Percentiles rank a stretch among this genome's conserved stretches.
Conservation (phyloP, 2,888 invertebrate species). For the Rhimphoctona megacephalus region DNA sequence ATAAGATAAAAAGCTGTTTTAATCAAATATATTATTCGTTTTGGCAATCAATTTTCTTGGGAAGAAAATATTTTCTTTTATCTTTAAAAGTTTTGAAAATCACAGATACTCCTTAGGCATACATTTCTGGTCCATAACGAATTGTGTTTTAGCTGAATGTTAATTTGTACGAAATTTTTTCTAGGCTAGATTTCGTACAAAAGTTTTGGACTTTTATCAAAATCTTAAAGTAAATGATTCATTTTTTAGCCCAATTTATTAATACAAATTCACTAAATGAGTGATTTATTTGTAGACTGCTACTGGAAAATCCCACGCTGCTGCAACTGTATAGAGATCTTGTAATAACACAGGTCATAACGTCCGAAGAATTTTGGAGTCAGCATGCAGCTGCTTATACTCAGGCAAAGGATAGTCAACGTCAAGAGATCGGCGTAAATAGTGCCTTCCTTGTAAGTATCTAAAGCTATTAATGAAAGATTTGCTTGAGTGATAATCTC, state of each 20-base stretch:
- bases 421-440: conserved; percentile 94
- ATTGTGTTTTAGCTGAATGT: neutral
- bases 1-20: too few relatives aligned
- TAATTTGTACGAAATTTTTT: neutral
- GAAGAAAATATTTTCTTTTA: neutral
- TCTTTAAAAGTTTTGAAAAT: neutral
- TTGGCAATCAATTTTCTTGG: neutral
- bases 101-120: neutral
- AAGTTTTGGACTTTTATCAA: neutral
- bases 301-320: conserved; percentile 95
- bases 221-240: neutral
- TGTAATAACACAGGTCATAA: conserved; percentile 97
- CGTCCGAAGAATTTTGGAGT: conserved; percentile 99
- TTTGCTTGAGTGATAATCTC: neutral
- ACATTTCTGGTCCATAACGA: neutral
- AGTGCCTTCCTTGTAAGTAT: conserved; percentile 87
- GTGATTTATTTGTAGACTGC: conserved; percentile 87
- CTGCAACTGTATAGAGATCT: conserved; percentile 98
- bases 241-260: neutral
- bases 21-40: too few relatives aligned
- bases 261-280: conserved; percentile 50
- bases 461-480: neutral
- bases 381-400: conserved; percentile 93
- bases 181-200: neutral
- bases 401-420: conserved; percentile 89